Base-by-base conservation (phyloP, 1,140 invertebrate genomes). In the Calephelis virginiensis region DNA sequence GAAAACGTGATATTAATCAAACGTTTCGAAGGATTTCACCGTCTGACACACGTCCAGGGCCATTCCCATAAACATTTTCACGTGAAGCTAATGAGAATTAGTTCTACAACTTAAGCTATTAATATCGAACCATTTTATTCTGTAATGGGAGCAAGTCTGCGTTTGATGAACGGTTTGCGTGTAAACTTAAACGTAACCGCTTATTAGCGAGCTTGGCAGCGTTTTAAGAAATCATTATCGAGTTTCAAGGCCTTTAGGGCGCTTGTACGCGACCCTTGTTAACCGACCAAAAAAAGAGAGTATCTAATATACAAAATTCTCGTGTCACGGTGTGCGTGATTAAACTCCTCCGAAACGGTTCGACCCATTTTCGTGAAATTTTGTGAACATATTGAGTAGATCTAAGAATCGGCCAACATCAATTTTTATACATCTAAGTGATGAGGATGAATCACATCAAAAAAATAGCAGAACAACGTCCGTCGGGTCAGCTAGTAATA, bases 151-250 rank as follows among this genome's bases (percentile, higher is more conserved):
- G 50, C 50, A 56, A 40, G 48, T 53, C 48, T 56, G 67, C 67
- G 65, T 70, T 70, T 70, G 65, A 70, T 67, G 69, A 67, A 70
- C 56, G 53, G 63, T 66, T 70, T 62, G 69, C 69, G 69, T 70
- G 69, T 64, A 62, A 43, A 40, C 28, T 47, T 50, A 49, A 40
- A 63, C 63, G 61, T 59, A 67, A 63, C 69, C 65, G 64, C 69
- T 67, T 67, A 70, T 66, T 67, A 66, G 61, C 56, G 63, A 66
- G 49, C 13, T 53, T 70, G 65, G 64, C 61, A n/a, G 17, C 47
- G 63, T 49, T 64, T 64, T 64, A 10, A 64, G 37, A 64, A 48
- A 50, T 50, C 63, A 64, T 64, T 64, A 64, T 48, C 63, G 47
- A 40, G 12, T 64, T 49, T 53, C 49, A 53, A 53, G 49, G 49